These are phyloP conservation scores for Argyra leucocephala DNA, from an alignment of 2,888 invertebrate species.

Conservation along the genomic window DNA sequence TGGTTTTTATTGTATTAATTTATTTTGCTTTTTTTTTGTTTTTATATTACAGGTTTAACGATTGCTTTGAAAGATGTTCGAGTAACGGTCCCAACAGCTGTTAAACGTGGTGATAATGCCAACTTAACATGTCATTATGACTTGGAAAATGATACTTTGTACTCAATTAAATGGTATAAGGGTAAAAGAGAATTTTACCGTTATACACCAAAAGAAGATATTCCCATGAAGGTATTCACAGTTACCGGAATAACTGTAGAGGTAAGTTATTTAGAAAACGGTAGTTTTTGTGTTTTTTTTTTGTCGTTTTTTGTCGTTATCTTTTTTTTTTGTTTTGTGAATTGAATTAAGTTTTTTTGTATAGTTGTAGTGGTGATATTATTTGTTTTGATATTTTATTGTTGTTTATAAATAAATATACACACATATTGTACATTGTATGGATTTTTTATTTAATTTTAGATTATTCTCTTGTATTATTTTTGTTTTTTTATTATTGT, in stretches of 20 bases:
- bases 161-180: slow-evolving; percentile 62
- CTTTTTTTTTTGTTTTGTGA: too few species aligned
- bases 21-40: slow-evolving; percentile 15
- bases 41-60: slow-evolving; percentile 25
- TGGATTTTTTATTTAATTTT: too few species aligned
- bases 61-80: slow-evolving; percentile 49
- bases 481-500: too few species aligned
- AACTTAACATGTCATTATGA: slow-evolving; percentile 54
- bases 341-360: too few species aligned
- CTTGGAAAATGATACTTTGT: slow-evolving; percentile 55
- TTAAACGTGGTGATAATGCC: slow-evolving; percentile 50
- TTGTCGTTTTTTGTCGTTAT: too few species aligned
- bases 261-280: slow-evolving; percentile 39
- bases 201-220: slow-evolving; percentile 54
- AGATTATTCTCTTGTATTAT: too few species aligned
- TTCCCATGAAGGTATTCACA: slow-evolving; percentile 54
- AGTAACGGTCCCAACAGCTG: slow-evolving; percentile 53
- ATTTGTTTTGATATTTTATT: too few species aligned
- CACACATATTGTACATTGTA: too few species aligned
- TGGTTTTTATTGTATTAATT: background rate
- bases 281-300: too few species aligned
- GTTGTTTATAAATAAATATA: too few species aligned
- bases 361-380: too few species aligned
- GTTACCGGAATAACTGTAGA: slow-evolving; percentile 53
- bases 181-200: slow-evolving; percentile 56